Evolutionary conservation across 2,113 vertebrate species (phyloP).

Genomic region (Ictalurus furcatus): DNA sequence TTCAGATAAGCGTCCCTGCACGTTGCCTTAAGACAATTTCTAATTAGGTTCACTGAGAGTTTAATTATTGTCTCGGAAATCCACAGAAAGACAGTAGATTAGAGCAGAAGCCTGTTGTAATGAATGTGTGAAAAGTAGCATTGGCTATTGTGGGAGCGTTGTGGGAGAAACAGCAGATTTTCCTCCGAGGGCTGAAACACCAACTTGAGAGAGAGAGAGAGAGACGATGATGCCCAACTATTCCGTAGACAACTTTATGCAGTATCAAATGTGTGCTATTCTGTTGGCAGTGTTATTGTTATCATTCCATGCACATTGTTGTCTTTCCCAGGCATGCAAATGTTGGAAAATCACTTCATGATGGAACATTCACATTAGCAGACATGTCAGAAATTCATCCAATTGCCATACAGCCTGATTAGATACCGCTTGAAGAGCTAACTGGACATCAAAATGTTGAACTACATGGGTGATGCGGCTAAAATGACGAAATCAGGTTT

Average conservation of each 20-base stretch:
- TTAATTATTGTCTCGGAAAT: conserved; percentile 37
- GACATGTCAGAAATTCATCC: not conserved
- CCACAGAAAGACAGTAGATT: conserved; percentile 20
- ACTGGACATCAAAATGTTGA: not conserved
- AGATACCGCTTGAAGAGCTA: not conserved
- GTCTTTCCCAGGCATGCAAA: not conserved
- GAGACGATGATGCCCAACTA: conserved; percentile 72
- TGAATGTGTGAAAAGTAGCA: conserved; percentile 11
- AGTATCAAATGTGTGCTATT: not conserved
- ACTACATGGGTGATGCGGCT: not conserved
- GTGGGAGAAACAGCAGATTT: conserved; percentile 5
- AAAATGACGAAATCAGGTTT: not conserved
- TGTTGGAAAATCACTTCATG: not conserved
- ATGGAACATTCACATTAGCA: not conserved
- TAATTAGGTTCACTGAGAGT: conserved; percentile 35
- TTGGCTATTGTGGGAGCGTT: not conserved
- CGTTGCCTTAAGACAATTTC: conserved; percentile 7
- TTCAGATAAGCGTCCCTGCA: conserved; percentile 23
- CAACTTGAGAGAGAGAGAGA: conserved; percentile 72
- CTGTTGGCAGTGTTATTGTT: not conserved
- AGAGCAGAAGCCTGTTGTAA: conserved; percentile 10
- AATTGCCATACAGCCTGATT: not conserved
- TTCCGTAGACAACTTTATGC: conserved; percentile 68
- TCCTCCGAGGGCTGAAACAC: not conserved
- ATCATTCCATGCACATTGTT: not conserved